Percentiles rank a stretch among this genome's conserved stretches.
phyloP scores from a whole-genome alignment of 2,888 invertebrate species.

The Scaptodrosophila latifasciaeformis region DNA sequence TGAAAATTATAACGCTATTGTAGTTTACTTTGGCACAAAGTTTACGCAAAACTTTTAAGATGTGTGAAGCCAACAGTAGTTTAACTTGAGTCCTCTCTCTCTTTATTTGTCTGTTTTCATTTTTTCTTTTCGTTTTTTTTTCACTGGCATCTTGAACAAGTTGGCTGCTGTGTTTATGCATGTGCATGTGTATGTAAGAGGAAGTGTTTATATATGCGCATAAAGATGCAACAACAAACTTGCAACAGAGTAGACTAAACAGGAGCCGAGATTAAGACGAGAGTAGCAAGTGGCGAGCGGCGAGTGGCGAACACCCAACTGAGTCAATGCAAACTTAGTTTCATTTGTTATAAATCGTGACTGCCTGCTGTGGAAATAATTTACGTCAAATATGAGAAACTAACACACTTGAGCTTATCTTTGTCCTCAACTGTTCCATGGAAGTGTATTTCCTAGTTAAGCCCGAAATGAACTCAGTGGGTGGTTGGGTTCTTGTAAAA shows the following conservation, averaged over 20 bases:
- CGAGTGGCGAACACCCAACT: slow-evolving; percentile 9
- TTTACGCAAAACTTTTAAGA: slow-evolving; percentile 32
- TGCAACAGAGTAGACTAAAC: neutral
- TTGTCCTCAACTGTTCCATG: too few relatives aligned
- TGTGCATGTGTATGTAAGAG: slow-evolving; percentile 29
- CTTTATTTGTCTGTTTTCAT: too few relatives aligned
- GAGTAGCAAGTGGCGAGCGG: slow-evolving; percentile 2
- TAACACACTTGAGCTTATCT: too few relatives aligned
- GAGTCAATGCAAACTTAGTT: slow-evolving; percentile 32
- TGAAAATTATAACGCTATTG: slow-evolving; percentile 55
- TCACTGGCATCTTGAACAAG: too few relatives aligned
- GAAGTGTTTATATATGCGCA: slow-evolving; percentile 67
- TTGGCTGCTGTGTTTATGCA: slow-evolving; percentile 9
- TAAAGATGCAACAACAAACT: slow-evolving; percentile 50
- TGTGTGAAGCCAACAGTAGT: slow-evolving; percentile 18
- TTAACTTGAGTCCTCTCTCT: neutral
- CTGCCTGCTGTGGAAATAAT: slow-evolving; percentile 49
- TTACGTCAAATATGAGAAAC: slow-evolving; percentile 33
- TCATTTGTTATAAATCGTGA: slow-evolving; percentile 52
- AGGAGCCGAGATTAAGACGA: too few relatives aligned
- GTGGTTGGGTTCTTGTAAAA: too few relatives aligned
- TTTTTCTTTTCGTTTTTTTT: too few relatives aligned
- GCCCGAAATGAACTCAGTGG: too few relatives aligned
- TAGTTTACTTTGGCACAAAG: slow-evolving; percentile 16
- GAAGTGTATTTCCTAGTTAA: too few relatives aligned